Evolutionary conservation across 1,140 invertebrate genomes (phyloP).

Genomic region (Anastrepha obliqua): DNA sequence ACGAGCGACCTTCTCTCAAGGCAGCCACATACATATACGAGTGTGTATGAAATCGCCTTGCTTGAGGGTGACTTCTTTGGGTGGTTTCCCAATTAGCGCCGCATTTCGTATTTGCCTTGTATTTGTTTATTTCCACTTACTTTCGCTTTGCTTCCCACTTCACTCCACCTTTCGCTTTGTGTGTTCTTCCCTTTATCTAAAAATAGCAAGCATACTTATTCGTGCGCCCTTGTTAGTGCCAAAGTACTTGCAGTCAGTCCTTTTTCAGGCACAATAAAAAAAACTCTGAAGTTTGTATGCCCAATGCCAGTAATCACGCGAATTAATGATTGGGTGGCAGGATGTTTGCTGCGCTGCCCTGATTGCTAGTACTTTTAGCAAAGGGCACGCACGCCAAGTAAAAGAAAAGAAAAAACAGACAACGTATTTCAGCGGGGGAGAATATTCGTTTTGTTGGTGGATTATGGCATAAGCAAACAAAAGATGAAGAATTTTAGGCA

Average conservation of each 20-base stretch:
- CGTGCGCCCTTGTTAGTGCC: conserved; percentile 28
- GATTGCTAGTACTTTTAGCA: conserved; percentile 45
- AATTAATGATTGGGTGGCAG: conserved; percentile 50
- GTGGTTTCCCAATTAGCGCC: conserved; percentile 43
- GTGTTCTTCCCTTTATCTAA: neutral
- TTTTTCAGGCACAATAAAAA: neutral
- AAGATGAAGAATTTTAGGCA: conserved; percentile 43
- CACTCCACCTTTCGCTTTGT: neutral
- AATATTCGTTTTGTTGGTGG: neutral
- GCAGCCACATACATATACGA: neutral
- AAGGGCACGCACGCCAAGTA: neutral
- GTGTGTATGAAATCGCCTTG: neutral
- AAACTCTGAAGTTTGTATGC: conserved; percentile 29
- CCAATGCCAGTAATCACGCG: conserved; percentile 44
- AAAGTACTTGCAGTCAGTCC: neutral
- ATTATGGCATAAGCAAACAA: conserved; percentile 43
- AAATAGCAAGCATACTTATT: neutral
- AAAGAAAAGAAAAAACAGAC: neutral
- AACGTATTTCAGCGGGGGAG: neutral
- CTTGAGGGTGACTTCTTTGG: conserved; percentile 32
- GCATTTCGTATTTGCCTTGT: conserved; percentile 41
- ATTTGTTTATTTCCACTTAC: conserved; percentile 37
- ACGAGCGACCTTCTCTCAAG: neutral
- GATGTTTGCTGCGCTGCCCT: conserved; percentile 33
- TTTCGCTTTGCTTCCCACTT: neutral